Conservation (phyloP, 1,140 invertebrate genomes). For the Theocolax elegans region DNA sequence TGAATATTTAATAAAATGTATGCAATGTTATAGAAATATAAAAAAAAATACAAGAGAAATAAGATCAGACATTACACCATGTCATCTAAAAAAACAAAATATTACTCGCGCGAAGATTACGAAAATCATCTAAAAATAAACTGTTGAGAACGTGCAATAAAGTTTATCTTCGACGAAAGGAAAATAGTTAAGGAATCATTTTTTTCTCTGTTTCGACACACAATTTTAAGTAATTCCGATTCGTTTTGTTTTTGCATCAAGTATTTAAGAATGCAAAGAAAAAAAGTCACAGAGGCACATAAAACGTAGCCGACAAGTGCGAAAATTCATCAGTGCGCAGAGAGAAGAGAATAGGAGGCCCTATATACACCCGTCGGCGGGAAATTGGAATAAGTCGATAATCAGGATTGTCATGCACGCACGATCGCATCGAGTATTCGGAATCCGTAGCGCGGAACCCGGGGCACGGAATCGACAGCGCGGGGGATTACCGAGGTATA, state of each 20-base stretch:
- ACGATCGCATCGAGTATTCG: conserved; percentile 10
- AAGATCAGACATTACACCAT: too few relatives aligned
- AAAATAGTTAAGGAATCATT: too few relatives aligned
- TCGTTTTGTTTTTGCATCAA: too few relatives aligned
- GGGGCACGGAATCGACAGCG: conserved; percentile 17
- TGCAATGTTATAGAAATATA: not conserved
- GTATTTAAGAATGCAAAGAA: not conserved
- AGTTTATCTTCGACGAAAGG: too few relatives aligned
- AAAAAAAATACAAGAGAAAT: too few relatives aligned
- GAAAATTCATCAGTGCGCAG: not conserved
- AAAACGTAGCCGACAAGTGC: not conserved
- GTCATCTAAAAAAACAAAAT: too few relatives aligned
- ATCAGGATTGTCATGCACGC: conserved; percentile 23
- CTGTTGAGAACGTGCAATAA: too few relatives aligned
- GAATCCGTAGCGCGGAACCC: conserved; percentile 25
- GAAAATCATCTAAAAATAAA: too few relatives aligned
- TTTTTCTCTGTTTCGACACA: too few relatives aligned
- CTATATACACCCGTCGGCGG: not conserved
- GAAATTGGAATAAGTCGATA: conserved; percentile 39
- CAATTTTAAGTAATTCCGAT: too few relatives aligned
- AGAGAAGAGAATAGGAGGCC: not conserved
- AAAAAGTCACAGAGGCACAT: not conserved
- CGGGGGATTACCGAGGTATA: conserved; percentile 7
- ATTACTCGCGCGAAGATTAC: too few relatives aligned
- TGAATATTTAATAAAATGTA: not conserved